Conservation (phyloP, 1,140 invertebrate species). For the Lethrus apterus region DNA sequence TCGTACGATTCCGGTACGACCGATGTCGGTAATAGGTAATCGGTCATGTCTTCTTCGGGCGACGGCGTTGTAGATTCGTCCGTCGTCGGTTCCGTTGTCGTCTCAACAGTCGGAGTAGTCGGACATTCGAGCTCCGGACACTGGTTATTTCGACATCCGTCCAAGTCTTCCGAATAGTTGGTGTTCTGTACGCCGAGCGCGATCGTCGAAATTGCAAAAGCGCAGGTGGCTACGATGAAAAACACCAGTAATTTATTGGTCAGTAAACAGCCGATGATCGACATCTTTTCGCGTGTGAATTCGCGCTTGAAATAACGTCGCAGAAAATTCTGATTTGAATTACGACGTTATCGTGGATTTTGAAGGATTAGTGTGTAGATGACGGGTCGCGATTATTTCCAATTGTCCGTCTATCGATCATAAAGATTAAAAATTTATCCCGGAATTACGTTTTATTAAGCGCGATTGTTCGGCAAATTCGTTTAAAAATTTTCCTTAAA, state of each 20-base stretch:
- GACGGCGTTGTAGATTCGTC: constrained; percentile 5
- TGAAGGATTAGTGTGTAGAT: too few species aligned
- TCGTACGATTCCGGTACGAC: constrained; percentile 68
- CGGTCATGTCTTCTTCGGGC: constrained; percentile 22
- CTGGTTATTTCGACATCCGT: not conserved
- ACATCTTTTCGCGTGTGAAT: constrained; percentile 14
- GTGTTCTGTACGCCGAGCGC: constrained; percentile 23
- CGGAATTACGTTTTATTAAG: too few species aligned
- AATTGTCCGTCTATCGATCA: too few species aligned
- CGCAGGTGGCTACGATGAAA: constrained; percentile 22
- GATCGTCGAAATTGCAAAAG: constrained; percentile 24
- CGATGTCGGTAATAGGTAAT: constrained; percentile 46
- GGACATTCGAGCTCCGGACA: too few species aligned
- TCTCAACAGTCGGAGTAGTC: not conserved
- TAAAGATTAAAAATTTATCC: too few species aligned
- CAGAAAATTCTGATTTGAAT: too few species aligned
- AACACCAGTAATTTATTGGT: constrained; percentile 24
- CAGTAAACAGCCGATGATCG: constrained; percentile 18
- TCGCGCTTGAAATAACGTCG: too few species aligned
- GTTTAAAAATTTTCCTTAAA: too few species aligned
- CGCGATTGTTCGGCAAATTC: too few species aligned
- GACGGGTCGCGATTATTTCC: too few species aligned
- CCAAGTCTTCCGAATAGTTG: constrained; percentile 18
- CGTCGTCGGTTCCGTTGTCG: constrained; percentile 9
- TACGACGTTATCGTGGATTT: too few species aligned